phyloP scores from a whole-genome alignment of 2,797 vertebrate genomes.

The Epinephelus coioides region DNA sequence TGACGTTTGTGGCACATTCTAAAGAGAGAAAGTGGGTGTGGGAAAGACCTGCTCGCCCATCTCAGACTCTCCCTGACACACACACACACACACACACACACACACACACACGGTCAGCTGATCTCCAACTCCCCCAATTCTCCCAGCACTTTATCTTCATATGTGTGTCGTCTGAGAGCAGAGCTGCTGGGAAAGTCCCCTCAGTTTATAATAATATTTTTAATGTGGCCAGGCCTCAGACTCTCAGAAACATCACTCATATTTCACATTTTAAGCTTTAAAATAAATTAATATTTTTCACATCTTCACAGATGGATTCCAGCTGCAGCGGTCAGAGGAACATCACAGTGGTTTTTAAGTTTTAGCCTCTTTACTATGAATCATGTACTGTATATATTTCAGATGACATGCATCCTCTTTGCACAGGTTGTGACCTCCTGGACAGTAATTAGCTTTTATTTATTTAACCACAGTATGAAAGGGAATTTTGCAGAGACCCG shows the following conservation, averaged over 20 bases:
- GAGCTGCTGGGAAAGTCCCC: constrained; percentile 66
- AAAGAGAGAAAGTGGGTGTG: constrained; percentile 70
- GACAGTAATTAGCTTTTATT: no score
- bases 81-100: constrained; percentile 32
- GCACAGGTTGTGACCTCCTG: no score
- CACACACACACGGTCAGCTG: constrained; percentile 59
- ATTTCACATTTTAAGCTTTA: background rate
- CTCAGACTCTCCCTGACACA: constrained; percentile 41
- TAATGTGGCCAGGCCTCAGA: constrained; percentile 4
- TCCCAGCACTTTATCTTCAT: constrained; percentile 61
- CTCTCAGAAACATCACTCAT: constrained; percentile 17
- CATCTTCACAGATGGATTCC: background rate
- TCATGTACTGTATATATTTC: background rate
- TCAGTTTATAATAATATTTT: constrained; percentile 28
- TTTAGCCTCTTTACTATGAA: background rate
- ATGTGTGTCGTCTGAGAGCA: background rate
- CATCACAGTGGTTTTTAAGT: background rate
- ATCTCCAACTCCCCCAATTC: constrained; percentile 69
- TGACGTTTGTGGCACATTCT: constrained; percentile 66
- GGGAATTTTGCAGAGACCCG: no score
- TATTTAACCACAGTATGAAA: no score
- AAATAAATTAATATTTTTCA: background rate
- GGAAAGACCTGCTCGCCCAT: constrained; percentile 66
- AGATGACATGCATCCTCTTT: background rate
- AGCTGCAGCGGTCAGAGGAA: background rate